Conservation (phyloP, 2,113 vertebrate species). For the Alaudala cheleensis region DNA sequence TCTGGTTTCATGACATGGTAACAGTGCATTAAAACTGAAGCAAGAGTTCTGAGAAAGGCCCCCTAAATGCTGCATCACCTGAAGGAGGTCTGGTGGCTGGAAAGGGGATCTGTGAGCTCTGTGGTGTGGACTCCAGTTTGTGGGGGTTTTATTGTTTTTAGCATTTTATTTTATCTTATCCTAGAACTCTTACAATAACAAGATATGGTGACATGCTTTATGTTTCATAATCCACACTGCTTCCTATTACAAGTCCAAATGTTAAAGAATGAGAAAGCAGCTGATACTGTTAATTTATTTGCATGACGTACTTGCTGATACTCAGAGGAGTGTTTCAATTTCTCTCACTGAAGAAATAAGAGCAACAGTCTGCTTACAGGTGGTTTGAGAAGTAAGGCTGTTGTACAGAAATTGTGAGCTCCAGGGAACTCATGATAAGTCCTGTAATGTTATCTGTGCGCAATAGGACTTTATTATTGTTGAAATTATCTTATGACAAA, state of each 20-base stretch:
- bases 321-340: conserved; percentile 18
- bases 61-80: not conserved
- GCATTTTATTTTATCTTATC: not conserved
- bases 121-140: rapidly evolving
- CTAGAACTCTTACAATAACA: not conserved
- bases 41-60: not conserved
- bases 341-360: conserved; percentile 2
- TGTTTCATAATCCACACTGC: not conserved
- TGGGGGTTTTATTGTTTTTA: not conserved
- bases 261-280: not conserved
- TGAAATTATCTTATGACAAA: conserved; percentile 3
- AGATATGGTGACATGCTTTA: not conserved
- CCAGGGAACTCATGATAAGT: not conserved
- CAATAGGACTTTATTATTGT: not conserved
- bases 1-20: rapidly evolving
- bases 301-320: not conserved
- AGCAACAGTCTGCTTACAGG: conserved; percentile 6
- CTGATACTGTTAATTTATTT: conserved; percentile 25
- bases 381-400: not conserved
- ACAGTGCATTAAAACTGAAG: not conserved
- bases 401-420: not conserved
- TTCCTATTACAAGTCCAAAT: not conserved
- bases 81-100: not conserved
- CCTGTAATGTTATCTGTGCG: not conserved
- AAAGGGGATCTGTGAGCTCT: not conserved